Base-by-base conservation (phyloP, 1,140 invertebrate species). In the Triops longicaudatus region DNA sequence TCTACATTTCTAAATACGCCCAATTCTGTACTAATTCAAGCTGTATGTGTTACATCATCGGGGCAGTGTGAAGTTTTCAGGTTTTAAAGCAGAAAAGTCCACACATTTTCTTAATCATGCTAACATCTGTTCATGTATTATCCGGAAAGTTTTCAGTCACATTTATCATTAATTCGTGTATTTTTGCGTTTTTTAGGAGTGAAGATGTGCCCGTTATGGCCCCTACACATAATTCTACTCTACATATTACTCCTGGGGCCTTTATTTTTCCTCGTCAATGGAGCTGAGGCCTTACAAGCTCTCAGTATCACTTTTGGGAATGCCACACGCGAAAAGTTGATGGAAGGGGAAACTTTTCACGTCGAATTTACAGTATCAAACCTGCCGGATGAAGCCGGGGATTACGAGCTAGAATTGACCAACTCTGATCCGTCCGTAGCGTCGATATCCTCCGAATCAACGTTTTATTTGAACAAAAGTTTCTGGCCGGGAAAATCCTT, bases 131-230 rank as follows among this genome's bases (percentile, higher is more conserved):
- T n/a, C n/a, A n/a, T n/a, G n/a, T n/a, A n/a, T n/a, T n/a, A n/a
- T n/a, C n/a, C n/a, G n/a, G n/a, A n/a, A n/a, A n/a, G n/a, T n/a
- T n/a, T n/a, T n/a, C n/a, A n/a, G n/a, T n/a, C n/a, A n/a, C n/a
- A n/a, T n/a, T 17, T 17, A 63, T 63, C 6, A 9, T 22, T 9
- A 0, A 22, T 63, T 22, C 1, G 0, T 22, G 50, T n/a, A 63
- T 42, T 73, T 77, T 73, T 72, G 72, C n/a, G 9, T 44, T 73
- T 22, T 22, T 37, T 28, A 44, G 63, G 72, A 17, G 31, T 28
- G 17, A 79, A 72, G 42, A 89, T 89, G 88, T 89, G 88, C 84
- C 88, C 88, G 4, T 83, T 89, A 80, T 89, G 88, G 87, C 88
- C 88, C 26, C 80, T 88, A 5, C 88, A 89, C 81, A 83, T 88